A percentile compares a stretch with the other conserved stretches of the same genome.
These are phyloP conservation scores for Periophthalmodon schlosseri DNA, from an alignment of 2,113 vertebrate species.

Conservation along the genomic window DNA sequence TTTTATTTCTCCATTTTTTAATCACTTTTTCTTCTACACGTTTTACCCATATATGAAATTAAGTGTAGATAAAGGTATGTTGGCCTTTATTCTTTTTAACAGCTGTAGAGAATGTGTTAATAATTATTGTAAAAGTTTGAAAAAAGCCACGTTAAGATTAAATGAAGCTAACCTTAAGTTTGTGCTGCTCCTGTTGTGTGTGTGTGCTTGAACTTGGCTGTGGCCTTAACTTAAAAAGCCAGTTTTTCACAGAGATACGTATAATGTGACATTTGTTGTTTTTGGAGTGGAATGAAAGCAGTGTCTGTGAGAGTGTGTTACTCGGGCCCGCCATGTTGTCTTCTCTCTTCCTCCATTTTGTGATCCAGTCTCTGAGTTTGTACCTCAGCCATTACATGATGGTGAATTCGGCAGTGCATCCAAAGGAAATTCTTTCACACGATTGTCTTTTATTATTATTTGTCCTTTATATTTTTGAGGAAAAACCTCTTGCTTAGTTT, in stretches of 20 bases:
- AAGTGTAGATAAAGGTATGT: neutral
- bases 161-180: neutral
- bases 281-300: slow-evolving; percentile 7
- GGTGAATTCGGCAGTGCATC: neutral
- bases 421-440: neutral
- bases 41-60: neutral
- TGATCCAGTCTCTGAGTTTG: slow-evolving; percentile 51
- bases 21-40: neutral
- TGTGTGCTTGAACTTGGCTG: slow-evolving; percentile 10
- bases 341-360: slow-evolving; percentile 80
- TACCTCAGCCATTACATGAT: neutral
- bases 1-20: neutral
- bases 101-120: neutral
- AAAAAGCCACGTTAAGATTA: neutral
- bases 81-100: neutral
- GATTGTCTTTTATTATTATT: slow-evolving; percentile 2
- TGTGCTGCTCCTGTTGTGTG: neutral
- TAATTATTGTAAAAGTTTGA: neutral
- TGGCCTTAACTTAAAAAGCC: slow-evolving; percentile 14
- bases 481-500: neutral
- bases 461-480: neutral
- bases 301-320: slow-evolving; percentile 41
- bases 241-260: neutral
- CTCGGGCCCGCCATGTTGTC: slow-evolving; percentile 75
- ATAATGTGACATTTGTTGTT: neutral